Percentiles rank a stretch among this genome's conserved stretches.
These are phyloP conservation scores for Caenorhabditis sp. DNA, from an alignment of 2,888 invertebrate genomes.

Conservation along the genomic window DNA sequence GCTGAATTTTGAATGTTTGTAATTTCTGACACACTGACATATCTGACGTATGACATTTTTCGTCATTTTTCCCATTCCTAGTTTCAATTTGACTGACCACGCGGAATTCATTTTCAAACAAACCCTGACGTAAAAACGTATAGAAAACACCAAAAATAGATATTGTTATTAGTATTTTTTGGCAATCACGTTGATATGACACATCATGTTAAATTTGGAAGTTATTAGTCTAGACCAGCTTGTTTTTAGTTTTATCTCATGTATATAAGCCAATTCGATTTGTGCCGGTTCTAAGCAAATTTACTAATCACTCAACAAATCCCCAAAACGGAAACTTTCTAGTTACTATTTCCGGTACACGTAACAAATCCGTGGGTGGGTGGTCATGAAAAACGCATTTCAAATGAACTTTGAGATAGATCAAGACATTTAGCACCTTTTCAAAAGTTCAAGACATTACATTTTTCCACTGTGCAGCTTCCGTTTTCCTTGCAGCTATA, in stretches of 20 bases:
- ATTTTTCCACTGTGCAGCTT: slow-evolving; percentile 76
- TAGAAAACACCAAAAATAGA: slow-evolving; percentile 7
- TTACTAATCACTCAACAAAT: slow-evolving; percentile 2
- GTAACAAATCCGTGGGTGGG: slow-evolving; percentile 18
- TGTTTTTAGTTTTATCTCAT: slow-evolving; percentile 4
- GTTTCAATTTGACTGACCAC: slow-evolving; percentile 13
- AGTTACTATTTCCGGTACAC: slow-evolving; percentile 20
- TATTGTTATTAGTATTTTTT: background rate
- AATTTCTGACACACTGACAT: background rate
- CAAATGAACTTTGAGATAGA: slow-evolving; percentile 4
- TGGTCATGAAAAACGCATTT: slow-evolving; percentile 9
- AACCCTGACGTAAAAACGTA: background rate
- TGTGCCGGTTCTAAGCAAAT: background rate
- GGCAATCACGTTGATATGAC: background rate
- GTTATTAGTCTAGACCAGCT: background rate
- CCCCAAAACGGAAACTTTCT: slow-evolving; percentile 14
- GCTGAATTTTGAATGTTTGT: no score
- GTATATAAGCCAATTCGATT: background rate
- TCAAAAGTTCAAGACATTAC: slow-evolving; percentile 62
- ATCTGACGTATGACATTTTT: background rate
- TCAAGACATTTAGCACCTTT: no score
- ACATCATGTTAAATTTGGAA: background rate
- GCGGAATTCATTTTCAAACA: background rate
- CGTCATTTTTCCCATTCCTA: slow-evolving; percentile 8
- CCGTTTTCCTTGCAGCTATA: slow-evolving; percentile 74